phyloP scores from a whole-genome alignment of 2,113 vertebrate species.

The Alexandromys fortis region DNA sequence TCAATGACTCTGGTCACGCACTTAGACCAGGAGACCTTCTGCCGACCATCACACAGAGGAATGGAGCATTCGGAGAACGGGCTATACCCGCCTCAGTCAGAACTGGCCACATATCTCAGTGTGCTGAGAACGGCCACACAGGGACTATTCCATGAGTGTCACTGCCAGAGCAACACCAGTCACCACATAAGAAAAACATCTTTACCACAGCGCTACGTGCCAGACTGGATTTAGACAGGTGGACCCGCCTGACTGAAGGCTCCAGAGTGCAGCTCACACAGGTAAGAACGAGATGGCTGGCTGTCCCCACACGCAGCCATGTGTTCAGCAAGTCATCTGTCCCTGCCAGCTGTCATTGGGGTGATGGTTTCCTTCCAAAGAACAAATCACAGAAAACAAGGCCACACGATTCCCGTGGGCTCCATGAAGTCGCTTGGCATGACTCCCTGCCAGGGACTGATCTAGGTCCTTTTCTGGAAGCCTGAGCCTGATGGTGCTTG shows the following conservation, averaged over 20 bases:
- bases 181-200: neutral
- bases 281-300: neutral
- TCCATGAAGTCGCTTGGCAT: neutral
- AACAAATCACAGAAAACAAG: slow-evolving; percentile 19
- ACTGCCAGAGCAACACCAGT: neutral
- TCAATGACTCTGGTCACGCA: too few relatives aligned
- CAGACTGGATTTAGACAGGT: neutral
- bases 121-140: too few relatives aligned
- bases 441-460: neutral
- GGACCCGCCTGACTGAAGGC: neutral
- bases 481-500: neutral
- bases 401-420: neutral
- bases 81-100: neutral
- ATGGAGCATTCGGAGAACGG: neutral
- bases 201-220: accelerated
- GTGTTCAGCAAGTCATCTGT: neutral
- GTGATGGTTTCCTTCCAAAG: slow-evolving; percentile 5
- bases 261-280: neutral
- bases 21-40: neutral
- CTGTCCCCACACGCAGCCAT: neutral
- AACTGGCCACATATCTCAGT: neutral
- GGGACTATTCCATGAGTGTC: neutral
- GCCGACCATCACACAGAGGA: neutral
- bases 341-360: neutral
- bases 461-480: neutral